Evolutionary conservation across 2,113 vertebrate genomes (phyloP).

Genomic region (Corvus moneduloides): DNA sequence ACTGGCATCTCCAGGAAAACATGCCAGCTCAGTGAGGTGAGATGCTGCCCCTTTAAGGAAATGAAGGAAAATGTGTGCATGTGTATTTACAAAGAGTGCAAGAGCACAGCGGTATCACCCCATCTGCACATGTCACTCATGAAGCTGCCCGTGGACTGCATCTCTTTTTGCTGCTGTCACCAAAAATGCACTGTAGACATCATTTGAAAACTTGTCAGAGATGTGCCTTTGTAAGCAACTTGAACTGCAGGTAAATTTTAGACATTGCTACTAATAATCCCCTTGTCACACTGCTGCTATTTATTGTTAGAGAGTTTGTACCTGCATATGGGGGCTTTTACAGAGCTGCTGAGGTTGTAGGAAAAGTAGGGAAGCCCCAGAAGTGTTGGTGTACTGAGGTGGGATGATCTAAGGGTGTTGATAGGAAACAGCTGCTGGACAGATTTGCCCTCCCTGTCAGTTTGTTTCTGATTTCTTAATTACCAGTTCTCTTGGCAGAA

Average conservation of each 20-base stretch:
- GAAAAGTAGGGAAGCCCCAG: not conserved
- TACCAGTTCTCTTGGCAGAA: constrained; percentile 39
- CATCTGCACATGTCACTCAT: constrained; percentile 50
- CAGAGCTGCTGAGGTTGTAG: not conserved
- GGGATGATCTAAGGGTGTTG: not conserved
- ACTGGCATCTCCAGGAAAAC: not conserved
- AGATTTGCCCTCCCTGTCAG: constrained; percentile 44
- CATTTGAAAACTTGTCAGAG: not conserved
- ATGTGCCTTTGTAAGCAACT: constrained; percentile 1
- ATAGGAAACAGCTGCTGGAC: constrained; percentile 65
- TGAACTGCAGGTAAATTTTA: constrained; percentile 39
- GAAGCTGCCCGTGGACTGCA: not conserved
- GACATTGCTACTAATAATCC: not conserved
- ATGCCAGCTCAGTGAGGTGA: not conserved
- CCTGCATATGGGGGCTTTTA: not conserved
- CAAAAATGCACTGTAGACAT: constrained; percentile 10
- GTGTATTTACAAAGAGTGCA: constrained; percentile 6
- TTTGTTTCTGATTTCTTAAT: constrained; percentile 67
- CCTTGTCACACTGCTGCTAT: not conserved
- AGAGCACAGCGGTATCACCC: not conserved
- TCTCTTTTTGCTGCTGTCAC: constrained; percentile 17
- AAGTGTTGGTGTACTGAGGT: not conserved
- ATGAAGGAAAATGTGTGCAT: not conserved
- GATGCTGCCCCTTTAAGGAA: constrained; percentile 53
- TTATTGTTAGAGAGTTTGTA: not conserved